These are phyloP conservation scores for Epinotia nisella DNA, from an alignment of 2,888 invertebrate genomes.

Conservation along the genomic window DNA sequence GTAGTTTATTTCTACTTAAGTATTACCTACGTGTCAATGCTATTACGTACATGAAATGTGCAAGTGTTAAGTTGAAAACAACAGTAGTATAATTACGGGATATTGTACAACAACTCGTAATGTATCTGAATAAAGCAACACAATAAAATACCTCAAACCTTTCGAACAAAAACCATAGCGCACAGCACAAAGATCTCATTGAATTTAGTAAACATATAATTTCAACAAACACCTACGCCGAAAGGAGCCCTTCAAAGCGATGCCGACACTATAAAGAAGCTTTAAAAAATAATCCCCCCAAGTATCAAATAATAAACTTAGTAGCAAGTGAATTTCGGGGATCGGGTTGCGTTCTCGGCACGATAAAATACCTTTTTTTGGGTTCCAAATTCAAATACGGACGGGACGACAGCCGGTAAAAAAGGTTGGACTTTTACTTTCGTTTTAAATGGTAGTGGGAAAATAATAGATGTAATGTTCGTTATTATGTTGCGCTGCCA, in stretches of 20 bases:
- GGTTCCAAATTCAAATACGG: conserved; percentile 78
- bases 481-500: not conserved
- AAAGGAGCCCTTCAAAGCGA: conserved; percentile 72
- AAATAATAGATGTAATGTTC: conserved; percentile 3
- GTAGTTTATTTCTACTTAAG: not conserved
- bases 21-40: not conserved
- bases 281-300: conserved; percentile 73
- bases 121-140: not conserved
- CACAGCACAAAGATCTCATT: conserved; percentile 44
- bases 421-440: conserved; percentile 72
- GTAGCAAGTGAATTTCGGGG: conserved; percentile 83
- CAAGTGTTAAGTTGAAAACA: not conserved
- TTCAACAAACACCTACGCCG: conserved; percentile 67
- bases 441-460: conserved; percentile 50
- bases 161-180: conserved; percentile 7
- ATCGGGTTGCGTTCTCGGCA: conserved; percentile 76
- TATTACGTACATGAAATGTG: not conserved
- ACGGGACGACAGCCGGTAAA: conserved; percentile 76
- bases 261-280: conserved; percentile 70
- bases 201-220: conserved; percentile 59
- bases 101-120: not conserved
- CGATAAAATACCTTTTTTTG: conserved; percentile 67
- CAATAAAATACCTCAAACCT: conserved; percentile 12
- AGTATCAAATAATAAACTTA: conserved; percentile 85
- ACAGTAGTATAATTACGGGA: not conserved